Evolutionary conservation across 2,888 invertebrate species (phyloP).

Genomic region (Cartodere bifasciata): DNA sequence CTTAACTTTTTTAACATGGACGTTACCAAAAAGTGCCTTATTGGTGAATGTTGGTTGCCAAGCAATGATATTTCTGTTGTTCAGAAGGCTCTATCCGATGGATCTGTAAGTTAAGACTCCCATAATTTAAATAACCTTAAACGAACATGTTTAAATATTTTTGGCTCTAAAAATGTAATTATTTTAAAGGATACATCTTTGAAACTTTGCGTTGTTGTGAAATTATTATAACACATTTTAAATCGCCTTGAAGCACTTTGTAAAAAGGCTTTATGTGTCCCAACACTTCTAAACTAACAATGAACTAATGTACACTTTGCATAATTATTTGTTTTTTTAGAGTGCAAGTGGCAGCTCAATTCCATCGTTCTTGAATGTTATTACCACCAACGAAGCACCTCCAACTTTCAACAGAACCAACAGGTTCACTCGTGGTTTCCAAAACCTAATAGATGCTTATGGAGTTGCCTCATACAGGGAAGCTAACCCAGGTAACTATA

Average conservation of each 20-base stretch:
- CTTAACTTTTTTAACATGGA: slow-evolving; percentile 62
- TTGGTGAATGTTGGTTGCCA: slow-evolving; percentile 66
- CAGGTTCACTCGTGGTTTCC: slow-evolving; percentile 63
- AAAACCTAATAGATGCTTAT: slow-evolving; percentile 62
- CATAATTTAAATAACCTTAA: too few species aligned
- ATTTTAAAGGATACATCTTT: too few species aligned
- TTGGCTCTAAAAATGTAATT: too few species aligned
- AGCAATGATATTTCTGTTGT: slow-evolving; percentile 55
- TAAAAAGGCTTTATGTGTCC: too few species aligned
- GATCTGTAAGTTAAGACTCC: slow-evolving; percentile 60
- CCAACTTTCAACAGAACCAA: slow-evolving; percentile 64
- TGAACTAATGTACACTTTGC: neutral
- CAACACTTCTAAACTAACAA: neutral
- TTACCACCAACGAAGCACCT: slow-evolving; percentile 48
- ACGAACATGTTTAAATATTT: slow-evolving; percentile 24
- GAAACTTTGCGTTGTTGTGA: too few species aligned
- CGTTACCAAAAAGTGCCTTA: slow-evolving; percentile 59
- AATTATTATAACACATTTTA: neutral
- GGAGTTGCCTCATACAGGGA: slow-evolving; percentile 65
- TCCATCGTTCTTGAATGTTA: slow-evolving; percentile 59
- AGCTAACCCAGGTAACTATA: slow-evolving; percentile 46
- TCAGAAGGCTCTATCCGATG: slow-evolving; percentile 66
- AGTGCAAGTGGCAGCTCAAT: slow-evolving; percentile 50
- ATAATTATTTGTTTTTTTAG: slow-evolving; percentile 29
- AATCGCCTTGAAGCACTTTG: too few species aligned